Percentiles rank a stretch among this genome's conserved stretches.
Evolutionary conservation across 2,888 invertebrate species (phyloP).

Genomic region (Caenorhabditis panamensis): DNA sequence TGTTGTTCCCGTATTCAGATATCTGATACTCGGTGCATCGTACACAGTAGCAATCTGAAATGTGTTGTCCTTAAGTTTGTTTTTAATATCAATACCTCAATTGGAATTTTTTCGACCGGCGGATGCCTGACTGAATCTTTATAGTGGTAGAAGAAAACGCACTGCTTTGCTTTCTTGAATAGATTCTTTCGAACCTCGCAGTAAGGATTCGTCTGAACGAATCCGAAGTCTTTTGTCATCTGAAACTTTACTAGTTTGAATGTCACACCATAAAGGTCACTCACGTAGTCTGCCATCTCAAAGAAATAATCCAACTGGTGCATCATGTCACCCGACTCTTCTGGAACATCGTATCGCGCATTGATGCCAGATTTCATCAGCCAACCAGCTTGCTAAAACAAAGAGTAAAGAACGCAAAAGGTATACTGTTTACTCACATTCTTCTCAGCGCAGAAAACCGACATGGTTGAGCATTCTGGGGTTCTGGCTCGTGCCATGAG

Average conservation of each 20-base stretch:
- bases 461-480: not conserved
- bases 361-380: not conserved
- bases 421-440: not conserved
- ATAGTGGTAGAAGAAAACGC: conserved; percentile 1
- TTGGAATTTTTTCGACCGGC: not conserved
- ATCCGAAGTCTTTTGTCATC: not conserved
- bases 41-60: not conserved
- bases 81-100: not conserved
- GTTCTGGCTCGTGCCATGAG: not conserved
- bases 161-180: not conserved
- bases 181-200: not conserved
- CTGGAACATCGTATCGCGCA: not conserved
- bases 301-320: conserved; percentile 5
- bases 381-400: not conserved
- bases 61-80: too few relatives aligned
- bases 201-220: not conserved
- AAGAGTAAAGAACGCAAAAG: not conserved
- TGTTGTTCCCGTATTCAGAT: not conserved
- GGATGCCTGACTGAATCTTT: not conserved
- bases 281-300: not conserved
- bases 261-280: too few relatives aligned
- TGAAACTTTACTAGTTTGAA: not conserved
- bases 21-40: not conserved
- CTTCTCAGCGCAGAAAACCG: not conserved
- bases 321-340: not conserved